These are phyloP conservation scores for Microctonus brassicae DNA, from an alignment of 2,888 invertebrate genomes.

Conservation along the genomic window DNA sequence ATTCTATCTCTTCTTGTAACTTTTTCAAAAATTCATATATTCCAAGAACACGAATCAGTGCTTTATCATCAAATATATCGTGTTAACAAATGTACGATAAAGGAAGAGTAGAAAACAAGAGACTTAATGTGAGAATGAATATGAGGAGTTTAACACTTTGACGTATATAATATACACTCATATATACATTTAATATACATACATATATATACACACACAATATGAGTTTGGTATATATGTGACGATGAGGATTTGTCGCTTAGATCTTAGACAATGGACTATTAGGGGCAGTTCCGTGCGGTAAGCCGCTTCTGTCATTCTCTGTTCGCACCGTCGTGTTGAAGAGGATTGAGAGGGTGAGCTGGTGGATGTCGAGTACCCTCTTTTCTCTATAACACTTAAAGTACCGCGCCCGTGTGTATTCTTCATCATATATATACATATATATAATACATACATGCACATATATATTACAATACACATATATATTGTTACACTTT, in stretches of 20 bases:
- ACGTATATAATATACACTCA: too few species aligned
- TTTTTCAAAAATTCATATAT: too few species aligned
- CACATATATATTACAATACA: too few species aligned
- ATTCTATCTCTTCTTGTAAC: too few species aligned
- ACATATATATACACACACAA: conserved; percentile 28
- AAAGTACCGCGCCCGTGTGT: conserved; percentile 19
- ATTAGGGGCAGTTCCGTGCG: conserved; percentile 62
- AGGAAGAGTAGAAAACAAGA: too few species aligned
- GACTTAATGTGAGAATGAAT: conserved; percentile 34
- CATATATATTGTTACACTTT: too few species aligned
- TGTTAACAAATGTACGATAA: too few species aligned
- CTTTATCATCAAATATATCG: too few species aligned
- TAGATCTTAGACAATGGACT: conserved; percentile 66
- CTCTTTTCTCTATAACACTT: conserved; percentile 34
- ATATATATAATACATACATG: too few species aligned
- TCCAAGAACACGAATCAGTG: too few species aligned
- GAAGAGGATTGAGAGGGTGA: conserved; percentile 41
- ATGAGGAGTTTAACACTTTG: conserved; percentile 32
- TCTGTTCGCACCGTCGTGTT: conserved; percentile 19
- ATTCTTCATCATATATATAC: not conserved
- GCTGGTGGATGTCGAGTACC: conserved; percentile 38
- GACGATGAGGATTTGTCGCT: conserved; percentile 53
- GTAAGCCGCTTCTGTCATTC: conserved; percentile 57
- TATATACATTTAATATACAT: too few species aligned
- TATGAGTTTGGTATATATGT: conserved; percentile 26